Evolutionary conservation across 2,797 vertebrate genomes (phyloP).

Genomic region (Arrhamphus sclerolepis): DNA sequence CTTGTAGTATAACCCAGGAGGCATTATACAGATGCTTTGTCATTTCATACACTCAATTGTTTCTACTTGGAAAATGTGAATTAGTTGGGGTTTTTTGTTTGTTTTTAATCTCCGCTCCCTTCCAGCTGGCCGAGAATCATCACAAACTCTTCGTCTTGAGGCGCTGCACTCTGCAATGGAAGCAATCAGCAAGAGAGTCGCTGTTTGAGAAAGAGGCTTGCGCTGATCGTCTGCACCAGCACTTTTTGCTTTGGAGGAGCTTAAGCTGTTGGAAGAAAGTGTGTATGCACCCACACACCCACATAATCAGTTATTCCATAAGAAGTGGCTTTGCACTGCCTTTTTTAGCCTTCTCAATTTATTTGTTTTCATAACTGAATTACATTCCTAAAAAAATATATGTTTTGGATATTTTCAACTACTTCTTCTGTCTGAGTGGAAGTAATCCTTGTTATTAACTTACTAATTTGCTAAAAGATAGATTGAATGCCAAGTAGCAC

Average conservation of each 20-base stretch:
- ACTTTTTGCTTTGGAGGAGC: constrained; percentile 77
- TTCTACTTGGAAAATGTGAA: constrained; percentile 40
- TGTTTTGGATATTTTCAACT: no score
- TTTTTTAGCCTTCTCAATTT: constrained; percentile 10
- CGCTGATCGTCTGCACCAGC: constrained; percentile 80
- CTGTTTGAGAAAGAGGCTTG: constrained; percentile 71
- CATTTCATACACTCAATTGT: constrained; percentile 26
- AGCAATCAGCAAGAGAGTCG: constrained; percentile 65
- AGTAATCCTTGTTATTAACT: background rate
- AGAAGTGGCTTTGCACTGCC: background rate
- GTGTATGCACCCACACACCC: constrained; percentile 33
- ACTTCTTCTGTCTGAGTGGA: no score
- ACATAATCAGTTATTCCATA: background rate
- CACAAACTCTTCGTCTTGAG: constrained; percentile 78
- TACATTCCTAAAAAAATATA: no score
- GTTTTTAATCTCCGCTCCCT: constrained; percentile 14
- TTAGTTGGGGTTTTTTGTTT: background rate
- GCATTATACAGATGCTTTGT: background rate
- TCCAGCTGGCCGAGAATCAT: constrained; percentile 86
- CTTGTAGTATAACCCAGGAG: no score
- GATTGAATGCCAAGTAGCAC: background rate
- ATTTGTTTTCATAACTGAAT: no score
- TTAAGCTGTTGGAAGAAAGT: constrained; percentile 87
- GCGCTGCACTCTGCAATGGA: constrained; percentile 82
- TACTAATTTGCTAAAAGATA: background rate